phyloP scores from a whole-genome alignment of 2,797 vertebrate species.

The Anguilla anguilla region DNA sequence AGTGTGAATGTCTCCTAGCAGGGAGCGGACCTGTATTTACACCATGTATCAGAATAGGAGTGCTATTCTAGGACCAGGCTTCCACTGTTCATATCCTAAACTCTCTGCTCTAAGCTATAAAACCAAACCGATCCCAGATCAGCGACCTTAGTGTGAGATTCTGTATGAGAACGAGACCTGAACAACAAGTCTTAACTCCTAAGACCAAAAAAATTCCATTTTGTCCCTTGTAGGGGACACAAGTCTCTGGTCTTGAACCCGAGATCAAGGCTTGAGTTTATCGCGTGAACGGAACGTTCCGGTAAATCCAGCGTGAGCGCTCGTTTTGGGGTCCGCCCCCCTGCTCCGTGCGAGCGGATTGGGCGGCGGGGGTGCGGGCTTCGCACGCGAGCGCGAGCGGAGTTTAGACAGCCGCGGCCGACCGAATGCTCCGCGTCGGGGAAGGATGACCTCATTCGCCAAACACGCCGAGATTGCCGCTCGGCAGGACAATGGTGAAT shows the following conservation, averaged over 20 bases:
- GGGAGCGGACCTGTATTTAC: not conserved
- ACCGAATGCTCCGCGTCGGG: not conserved
- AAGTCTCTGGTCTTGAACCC: not conserved
- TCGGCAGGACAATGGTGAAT: slow-evolving; percentile 11
- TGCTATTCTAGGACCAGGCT: too few species aligned
- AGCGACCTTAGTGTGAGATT: too few species aligned
- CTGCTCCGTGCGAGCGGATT: not conserved
- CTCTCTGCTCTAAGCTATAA: too few species aligned
- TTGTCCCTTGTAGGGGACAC: too few species aligned
- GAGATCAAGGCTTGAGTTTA: not conserved
- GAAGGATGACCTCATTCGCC: slow-evolving; percentile 57
- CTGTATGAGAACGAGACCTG: too few species aligned
- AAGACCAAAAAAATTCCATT: too few species aligned
- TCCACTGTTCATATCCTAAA: too few species aligned
- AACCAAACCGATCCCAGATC: too few species aligned
- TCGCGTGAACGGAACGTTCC: not conserved
- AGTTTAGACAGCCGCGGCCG: not conserved
- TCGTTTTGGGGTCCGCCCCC: not conserved
- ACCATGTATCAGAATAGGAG: too few species aligned
- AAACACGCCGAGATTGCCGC: slow-evolving; percentile 62
- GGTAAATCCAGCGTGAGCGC: too few species aligned
- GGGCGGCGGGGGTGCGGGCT: not conserved
- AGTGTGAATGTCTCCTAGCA: not conserved
- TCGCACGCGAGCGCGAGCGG: not conserved
- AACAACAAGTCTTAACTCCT: not conserved